Percentiles rank a stretch among this genome's conserved stretches.
These are phyloP conservation scores for Morone saxatilis DNA, from an alignment of 2,113 vertebrate species.

Conservation along the genomic window DNA sequence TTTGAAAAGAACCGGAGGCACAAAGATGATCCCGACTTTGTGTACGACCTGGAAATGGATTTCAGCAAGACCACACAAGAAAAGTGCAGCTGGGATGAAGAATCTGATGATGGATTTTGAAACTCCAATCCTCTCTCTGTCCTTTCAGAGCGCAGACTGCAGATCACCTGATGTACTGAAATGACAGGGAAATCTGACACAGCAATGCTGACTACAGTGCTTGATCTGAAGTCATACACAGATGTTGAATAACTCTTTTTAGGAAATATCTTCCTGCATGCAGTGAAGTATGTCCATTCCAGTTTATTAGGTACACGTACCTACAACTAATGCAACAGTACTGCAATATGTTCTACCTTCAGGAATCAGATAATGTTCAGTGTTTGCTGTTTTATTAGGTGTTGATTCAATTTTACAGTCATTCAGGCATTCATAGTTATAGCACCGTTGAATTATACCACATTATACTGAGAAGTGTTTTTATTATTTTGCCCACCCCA, in stretches of 20 bases:
- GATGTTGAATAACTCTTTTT: background rate
- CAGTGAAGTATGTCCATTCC: background rate
- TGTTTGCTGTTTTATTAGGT: background rate
- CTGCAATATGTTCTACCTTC: background rate
- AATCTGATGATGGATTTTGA: constrained; percentile 89
- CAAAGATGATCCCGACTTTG: constrained; percentile 90
- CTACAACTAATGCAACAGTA: background rate
- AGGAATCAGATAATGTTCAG: background rate
- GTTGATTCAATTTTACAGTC: background rate
- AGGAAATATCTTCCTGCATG: background rate
- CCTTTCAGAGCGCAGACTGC: background rate
- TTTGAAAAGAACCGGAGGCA: constrained; percentile 92
- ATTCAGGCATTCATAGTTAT: background rate
- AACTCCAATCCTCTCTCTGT: background rate
- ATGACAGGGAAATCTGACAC: background rate
- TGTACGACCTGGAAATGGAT: constrained; percentile 93
- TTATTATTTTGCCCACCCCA: too few relatives aligned
- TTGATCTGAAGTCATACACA: background rate
- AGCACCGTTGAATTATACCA: background rate
- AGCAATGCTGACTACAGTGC: background rate
- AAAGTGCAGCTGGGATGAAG: constrained; percentile 92
- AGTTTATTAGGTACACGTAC: background rate
- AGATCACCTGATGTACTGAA: background rate
- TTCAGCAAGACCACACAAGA: constrained; percentile 86
- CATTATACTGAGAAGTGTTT: background rate